These are phyloP conservation scores for Diaprepes abbreviatus DNA, from an alignment of 2,888 invertebrate genomes.

Conservation along the genomic window DNA sequence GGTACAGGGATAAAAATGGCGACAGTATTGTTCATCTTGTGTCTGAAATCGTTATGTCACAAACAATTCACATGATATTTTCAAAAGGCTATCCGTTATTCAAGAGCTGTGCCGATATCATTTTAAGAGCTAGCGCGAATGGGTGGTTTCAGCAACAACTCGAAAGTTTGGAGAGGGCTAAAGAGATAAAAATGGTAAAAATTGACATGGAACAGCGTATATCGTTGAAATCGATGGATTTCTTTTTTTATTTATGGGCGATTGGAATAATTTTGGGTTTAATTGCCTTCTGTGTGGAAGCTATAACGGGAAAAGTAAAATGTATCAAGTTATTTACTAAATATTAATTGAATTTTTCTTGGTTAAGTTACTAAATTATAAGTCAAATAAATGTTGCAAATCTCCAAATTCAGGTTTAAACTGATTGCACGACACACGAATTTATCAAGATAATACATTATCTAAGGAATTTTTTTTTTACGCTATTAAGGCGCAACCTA, in stretches of 20 bases:
- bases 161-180: background rate
- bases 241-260: slow-evolving; percentile 4
- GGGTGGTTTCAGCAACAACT: slow-evolving; percentile 4
- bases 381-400: background rate
- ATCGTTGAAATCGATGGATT: background rate
- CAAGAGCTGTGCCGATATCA: background rate
- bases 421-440: too few species aligned
- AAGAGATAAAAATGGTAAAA: background rate
- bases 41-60: background rate
- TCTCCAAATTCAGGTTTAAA: background rate
- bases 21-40: slow-evolving; percentile 11
- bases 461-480: too few species aligned
- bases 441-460: too few species aligned
- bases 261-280: background rate
- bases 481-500: background rate
- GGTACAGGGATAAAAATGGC: background rate
- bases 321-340: background rate
- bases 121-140: background rate
- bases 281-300: background rate
- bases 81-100: slow-evolving; percentile 7
- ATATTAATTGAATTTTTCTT: background rate
- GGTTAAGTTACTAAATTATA: background rate
- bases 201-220: background rate
- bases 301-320: background rate
- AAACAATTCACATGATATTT: slow-evolving; percentile 15